Percentiles rank a stretch among this genome's conserved stretches.
Conservation (phyloP, 2,797 vertebrate species). For the Coregonus sp. region DNA sequence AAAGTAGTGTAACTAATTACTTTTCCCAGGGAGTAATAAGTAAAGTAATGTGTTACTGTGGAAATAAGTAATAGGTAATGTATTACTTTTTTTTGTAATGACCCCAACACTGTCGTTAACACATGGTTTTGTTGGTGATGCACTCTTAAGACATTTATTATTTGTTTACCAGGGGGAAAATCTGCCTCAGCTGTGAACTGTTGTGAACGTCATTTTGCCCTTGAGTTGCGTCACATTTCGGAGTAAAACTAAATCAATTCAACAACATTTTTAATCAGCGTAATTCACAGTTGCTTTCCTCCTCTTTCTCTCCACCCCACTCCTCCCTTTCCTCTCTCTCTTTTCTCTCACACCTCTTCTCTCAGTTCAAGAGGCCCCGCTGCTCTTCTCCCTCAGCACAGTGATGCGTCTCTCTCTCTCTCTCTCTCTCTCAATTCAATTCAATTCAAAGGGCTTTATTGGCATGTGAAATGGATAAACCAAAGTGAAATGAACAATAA, state of each 20-base stretch:
- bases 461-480: no score
- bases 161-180: background rate
- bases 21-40: no score
- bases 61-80: no score
- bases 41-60: no score
- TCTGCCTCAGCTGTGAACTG: background rate
- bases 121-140: conserved; percentile 5
- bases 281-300: conserved; percentile 27
- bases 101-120: background rate
- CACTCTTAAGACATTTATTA: background rate
- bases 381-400: background rate
- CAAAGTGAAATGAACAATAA: no score
- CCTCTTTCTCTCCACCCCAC: background rate
- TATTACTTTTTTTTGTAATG: background rate
- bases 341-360: background rate
- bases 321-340: background rate
- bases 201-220: conserved; percentile 20
- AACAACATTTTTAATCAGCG: conserved; percentile 30
- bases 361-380: background rate
- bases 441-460: no score
- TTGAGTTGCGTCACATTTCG: conserved; percentile 1
- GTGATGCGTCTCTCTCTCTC: background rate
- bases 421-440: no score
- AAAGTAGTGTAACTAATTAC: no score
- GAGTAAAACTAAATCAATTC: conserved; percentile 17